Conservation (phyloP, 2,888 invertebrate species). For the Phasia obesa region DNA sequence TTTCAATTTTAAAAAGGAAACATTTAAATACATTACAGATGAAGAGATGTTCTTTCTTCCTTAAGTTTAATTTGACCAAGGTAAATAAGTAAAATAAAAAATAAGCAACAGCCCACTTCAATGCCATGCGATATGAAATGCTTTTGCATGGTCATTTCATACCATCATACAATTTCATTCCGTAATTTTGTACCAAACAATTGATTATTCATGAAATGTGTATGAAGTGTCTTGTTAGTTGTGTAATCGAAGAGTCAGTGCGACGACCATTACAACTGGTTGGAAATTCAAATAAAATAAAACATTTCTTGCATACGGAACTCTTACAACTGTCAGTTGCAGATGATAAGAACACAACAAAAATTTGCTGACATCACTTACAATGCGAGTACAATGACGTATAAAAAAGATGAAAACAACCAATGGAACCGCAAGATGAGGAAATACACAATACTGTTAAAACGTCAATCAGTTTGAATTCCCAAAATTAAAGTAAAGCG, state of each 20-base stretch:
- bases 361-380: conserved; percentile 62
- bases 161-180: conserved; percentile 7
- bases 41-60: conserved; percentile 19
- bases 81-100: conserved; percentile 12
- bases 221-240: conserved; percentile 59
- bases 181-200: conserved; percentile 19
- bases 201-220: conserved; percentile 58
- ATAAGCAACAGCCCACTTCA: background rate
- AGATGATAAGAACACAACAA: conserved; percentile 64
- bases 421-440: conserved; percentile 10
- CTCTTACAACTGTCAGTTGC: conserved; percentile 62
- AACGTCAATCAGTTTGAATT: conserved; percentile 60
- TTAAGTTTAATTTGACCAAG: conserved; percentile 35
- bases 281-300: background rate
- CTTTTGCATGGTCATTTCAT: conserved; percentile 1
- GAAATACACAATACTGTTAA: conserved; percentile 42
- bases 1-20: conserved; percentile 4
- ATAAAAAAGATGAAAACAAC: conserved; percentile 17
- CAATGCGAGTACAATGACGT: conserved; percentile 18
- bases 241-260: conserved; percentile 14
- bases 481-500: conserved; percentile 34
- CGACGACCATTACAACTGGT: too few relatives aligned
- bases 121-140: background rate
- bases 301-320: conserved; percentile 49
- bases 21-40: conserved; percentile 49